Evolutionary conservation across 2,797 vertebrate species (phyloP).

Genomic region (Craterocephalus amniculus): DNA sequence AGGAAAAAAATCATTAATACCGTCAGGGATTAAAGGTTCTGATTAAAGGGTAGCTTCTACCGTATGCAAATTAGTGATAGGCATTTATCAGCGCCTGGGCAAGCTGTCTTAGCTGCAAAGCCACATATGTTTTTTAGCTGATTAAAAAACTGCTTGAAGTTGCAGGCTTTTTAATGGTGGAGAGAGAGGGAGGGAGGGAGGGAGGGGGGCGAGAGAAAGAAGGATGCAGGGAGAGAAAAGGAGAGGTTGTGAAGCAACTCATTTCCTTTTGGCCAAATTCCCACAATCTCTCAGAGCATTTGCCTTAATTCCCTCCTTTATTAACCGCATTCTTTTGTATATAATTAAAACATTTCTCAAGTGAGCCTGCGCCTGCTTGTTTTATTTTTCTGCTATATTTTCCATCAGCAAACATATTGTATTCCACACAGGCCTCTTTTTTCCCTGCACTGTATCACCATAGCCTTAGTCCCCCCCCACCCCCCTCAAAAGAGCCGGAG

Average conservation of each 20-base stretch:
- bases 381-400: constrained; percentile 72
- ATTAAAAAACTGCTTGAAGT: constrained; percentile 99
- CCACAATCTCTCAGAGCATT: constrained; percentile 90
- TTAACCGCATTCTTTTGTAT: constrained; percentile 84
- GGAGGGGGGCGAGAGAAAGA: constrained; percentile 48
- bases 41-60: constrained; percentile 99
- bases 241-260: constrained; percentile 84
- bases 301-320: constrained; percentile 91
- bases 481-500: constrained; percentile 54
- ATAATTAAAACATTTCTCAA: constrained; percentile 88
- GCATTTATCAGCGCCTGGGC: constrained; percentile 99
- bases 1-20: constrained; percentile 98
- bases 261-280: constrained; percentile 95
- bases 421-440: constrained; percentile 42
- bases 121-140: constrained; percentile 99
- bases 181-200: constrained; percentile 50
- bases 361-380: constrained; percentile 77
- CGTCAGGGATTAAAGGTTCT: constrained; percentile 99
- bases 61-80: constrained; percentile 99
- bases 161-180: constrained; percentile 91
- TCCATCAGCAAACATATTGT: constrained; percentile 68
- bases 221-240: constrained; percentile 51
- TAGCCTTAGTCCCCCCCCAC: constrained; percentile 60
- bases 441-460: constrained; percentile 35
- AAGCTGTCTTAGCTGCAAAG: constrained; percentile 99